Conservation (phyloP, 2,797 vertebrate species). For the Synaphobranchus kaupii region DNA sequence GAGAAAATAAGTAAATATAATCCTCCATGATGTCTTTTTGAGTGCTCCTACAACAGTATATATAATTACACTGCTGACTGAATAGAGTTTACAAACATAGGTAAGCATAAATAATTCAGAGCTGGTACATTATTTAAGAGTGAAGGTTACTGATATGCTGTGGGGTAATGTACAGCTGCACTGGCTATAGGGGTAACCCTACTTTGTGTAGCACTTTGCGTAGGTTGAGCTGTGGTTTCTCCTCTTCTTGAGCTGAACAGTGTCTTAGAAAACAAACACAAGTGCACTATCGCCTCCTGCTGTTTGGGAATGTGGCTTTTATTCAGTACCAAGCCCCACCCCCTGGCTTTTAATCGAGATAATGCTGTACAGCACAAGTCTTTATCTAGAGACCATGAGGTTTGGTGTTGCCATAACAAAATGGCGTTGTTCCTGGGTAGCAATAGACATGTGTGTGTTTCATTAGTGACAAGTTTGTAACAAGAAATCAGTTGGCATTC, state of each 20-base stretch:
- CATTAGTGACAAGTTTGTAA: neutral
- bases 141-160: slow-evolving; percentile 4
- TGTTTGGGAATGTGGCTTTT: neutral
- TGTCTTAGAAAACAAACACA: neutral
- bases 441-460: neutral
- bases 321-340: neutral
- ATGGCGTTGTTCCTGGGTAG: neutral
- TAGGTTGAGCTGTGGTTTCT: neutral
- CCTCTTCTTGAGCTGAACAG: neutral
- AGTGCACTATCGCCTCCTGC: neutral
- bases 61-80: neutral
- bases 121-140: neutral
- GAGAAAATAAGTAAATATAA: neutral
- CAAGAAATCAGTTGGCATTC: neutral
- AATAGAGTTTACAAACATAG: slow-evolving; percentile 17
- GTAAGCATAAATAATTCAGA: slow-evolving; percentile 15
- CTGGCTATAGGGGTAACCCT: neutral
- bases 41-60: neutral
- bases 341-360: neutral
- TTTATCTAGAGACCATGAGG: neutral
- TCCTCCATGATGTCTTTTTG: neutral
- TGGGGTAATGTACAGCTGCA: neutral
- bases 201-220: neutral
- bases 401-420: neutral
- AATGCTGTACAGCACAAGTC: neutral